Evolutionary conservation across 2,113 vertebrate species (phyloP).

Genomic region (Trochalopteron elliotii): DNA sequence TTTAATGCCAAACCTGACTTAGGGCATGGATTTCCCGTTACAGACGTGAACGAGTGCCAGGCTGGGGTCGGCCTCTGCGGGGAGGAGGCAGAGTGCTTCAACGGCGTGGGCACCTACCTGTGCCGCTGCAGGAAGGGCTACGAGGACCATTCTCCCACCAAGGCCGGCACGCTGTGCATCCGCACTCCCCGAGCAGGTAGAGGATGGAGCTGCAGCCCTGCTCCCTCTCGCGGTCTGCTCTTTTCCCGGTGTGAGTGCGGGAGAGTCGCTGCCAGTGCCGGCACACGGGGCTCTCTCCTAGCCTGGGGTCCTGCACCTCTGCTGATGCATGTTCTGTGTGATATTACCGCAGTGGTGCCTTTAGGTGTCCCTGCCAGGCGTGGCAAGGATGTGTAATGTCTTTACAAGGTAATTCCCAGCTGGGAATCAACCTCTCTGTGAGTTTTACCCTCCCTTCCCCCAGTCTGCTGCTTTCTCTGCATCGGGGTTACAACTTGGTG

Average conservation of each 20-base stretch:
- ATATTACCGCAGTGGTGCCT: background rate
- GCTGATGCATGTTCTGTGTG: accelerated
- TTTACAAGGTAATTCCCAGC: background rate
- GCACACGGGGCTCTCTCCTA: background rate
- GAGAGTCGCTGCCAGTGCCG: accelerated
- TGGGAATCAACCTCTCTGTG: background rate
- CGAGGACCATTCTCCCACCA: slow-evolving; percentile 64
- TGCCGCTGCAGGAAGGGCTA: slow-evolving; percentile 77
- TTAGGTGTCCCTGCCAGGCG: background rate
- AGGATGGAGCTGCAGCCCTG: background rate
- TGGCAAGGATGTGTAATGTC: background rate
- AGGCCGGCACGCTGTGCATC: slow-evolving; percentile 66
- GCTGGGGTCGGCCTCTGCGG: slow-evolving; percentile 75
- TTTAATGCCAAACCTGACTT: background rate
- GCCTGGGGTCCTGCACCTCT: background rate
- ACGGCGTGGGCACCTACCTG: slow-evolving; percentile 71
- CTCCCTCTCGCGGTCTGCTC: background rate
- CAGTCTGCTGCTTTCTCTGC: background rate
- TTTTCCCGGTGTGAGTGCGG: accelerated
- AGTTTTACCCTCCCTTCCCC: background rate
- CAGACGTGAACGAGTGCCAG: slow-evolving; percentile 81
- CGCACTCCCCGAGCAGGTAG: slow-evolving; percentile 1
- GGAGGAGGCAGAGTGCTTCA: slow-evolving; percentile 72
- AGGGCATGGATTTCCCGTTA: accelerated
- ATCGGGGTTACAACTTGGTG: background rate